Percentiles rank a stretch among this genome's conserved stretches.
phyloP scores from a whole-genome alignment of 2,797 vertebrate genomes.

The Alectoris magna region DNA sequence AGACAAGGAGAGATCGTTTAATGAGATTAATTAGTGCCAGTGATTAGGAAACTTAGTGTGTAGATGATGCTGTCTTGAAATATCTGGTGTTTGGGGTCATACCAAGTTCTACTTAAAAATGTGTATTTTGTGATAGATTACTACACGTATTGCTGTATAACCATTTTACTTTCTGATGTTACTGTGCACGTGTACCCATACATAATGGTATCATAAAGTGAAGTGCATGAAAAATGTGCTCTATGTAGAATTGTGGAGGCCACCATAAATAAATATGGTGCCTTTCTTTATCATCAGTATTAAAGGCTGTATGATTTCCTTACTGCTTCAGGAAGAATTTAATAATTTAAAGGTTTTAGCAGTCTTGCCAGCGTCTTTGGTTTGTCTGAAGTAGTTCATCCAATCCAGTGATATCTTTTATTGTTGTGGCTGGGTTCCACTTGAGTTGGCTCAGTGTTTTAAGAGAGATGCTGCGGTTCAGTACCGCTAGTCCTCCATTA shows the following conservation, averaged over 20 bases:
- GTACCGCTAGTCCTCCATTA: neutral
- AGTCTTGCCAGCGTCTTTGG: neutral
- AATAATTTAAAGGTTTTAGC: neutral
- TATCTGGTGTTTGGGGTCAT: neutral
- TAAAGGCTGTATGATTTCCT: conserved; percentile 44
- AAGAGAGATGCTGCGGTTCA: neutral
- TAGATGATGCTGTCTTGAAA: conserved; percentile 11
- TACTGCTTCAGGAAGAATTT: neutral
- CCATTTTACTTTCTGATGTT: conserved; percentile 34
- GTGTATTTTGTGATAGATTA: conserved; percentile 40
- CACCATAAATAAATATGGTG: conserved; percentile 34
- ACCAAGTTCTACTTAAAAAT: conserved; percentile 21
- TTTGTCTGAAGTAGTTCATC: neutral
- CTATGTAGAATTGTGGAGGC: conserved; percentile 23
- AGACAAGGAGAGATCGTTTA: neutral
- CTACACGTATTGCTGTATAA: neutral
- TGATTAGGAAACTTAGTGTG: neutral
- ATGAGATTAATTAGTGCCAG: neutral
- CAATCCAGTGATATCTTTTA: neutral
- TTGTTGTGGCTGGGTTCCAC: neutral
- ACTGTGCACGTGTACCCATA: neutral
- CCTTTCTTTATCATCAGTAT: conserved; percentile 45
- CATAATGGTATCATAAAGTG: conserved; percentile 35
- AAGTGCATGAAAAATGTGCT: neutral
- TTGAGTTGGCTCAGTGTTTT: neutral